A percentile compares a stretch with the other conserved stretches of the same genome.
Evolutionary conservation across 2,888 invertebrate genomes (phyloP).

Genomic region (Cheiracanthium punctorium): DNA sequence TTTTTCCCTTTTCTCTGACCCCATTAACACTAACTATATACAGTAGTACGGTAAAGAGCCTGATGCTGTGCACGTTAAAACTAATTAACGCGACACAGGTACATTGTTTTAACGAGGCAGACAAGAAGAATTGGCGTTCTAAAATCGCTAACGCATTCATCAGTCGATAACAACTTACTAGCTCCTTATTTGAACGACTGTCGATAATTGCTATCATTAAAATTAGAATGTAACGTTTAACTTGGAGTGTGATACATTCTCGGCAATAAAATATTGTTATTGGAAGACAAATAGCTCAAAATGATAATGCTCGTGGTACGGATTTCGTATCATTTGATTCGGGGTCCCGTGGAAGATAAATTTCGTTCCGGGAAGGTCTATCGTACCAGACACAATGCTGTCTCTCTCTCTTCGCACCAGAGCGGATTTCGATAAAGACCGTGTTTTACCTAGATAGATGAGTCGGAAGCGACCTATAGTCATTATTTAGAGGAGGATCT

Average conservation of each 20-base stretch:
- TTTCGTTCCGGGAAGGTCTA: background rate
- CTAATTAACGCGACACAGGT: too few species aligned
- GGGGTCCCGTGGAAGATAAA: background rate
- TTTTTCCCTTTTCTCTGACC: too few species aligned
- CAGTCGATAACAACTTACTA: too few species aligned
- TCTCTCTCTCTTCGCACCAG: background rate
- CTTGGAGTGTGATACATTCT: background rate
- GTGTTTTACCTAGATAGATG: background rate
- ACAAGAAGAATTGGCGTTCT: background rate
- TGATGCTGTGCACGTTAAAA: too few species aligned
- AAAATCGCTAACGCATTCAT: background rate
- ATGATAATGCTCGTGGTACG: background rate
- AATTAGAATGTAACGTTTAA: background rate
- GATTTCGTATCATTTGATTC: background rate
- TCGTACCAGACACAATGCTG: background rate
- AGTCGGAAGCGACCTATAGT: background rate
- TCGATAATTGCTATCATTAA: background rate
- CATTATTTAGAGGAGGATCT: background rate
- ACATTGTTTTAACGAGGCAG: background rate
- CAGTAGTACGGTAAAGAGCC: too few species aligned
- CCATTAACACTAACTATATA: too few species aligned
- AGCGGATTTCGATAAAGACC: slow-evolving; percentile 4
- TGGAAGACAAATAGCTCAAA: background rate
- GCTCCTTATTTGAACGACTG: background rate
- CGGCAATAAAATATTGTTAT: background rate